Percentiles rank a stretch among this genome's conserved stretches.
These are phyloP conservation scores for Micrasema minimum DNA, from an alignment of 1,140 invertebrate species.

Conservation along the genomic window DNA sequence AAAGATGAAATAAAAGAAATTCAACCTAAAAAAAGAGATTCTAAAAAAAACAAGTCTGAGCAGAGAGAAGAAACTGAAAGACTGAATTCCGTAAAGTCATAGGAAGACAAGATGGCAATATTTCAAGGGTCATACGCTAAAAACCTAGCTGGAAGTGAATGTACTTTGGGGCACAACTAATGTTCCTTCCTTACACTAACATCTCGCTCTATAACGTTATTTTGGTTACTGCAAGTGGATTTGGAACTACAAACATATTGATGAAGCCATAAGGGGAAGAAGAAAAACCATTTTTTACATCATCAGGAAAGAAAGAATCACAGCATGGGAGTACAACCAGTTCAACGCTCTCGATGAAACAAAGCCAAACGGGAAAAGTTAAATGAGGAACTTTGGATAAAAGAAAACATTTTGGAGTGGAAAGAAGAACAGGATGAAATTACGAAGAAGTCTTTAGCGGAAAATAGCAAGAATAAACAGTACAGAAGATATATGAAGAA, in stretches of 20 bases:
- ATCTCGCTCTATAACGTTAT: slow-evolving; percentile 73
- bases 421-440: slow-evolving; percentile 85
- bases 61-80: slow-evolving; percentile 81
- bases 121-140: slow-evolving; percentile 88
- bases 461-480: slow-evolving; percentile 81
- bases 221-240: slow-evolving; percentile 85
- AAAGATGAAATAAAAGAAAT: slow-evolving; percentile 75
- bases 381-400: slow-evolving; percentile 82
- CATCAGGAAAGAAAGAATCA: slow-evolving; percentile 83
- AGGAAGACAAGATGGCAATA: slow-evolving; percentile 92
- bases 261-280: slow-evolving; percentile 82
- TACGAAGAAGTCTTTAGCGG: slow-evolving; percentile 81
- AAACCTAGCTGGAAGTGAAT: slow-evolving; percentile 78
- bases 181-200: slow-evolving; percentile 81
- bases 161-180: slow-evolving; percentile 86
- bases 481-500: slow-evolving; percentile 84
- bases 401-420: slow-evolving; percentile 82
- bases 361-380: slow-evolving; percentile 80
- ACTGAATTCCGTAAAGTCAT: slow-evolving; percentile 82
- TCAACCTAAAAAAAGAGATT: slow-evolving; percentile 67
- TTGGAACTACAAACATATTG: slow-evolving; percentile 80
- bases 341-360: slow-evolving; percentile 79
- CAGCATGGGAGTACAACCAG: slow-evolving; percentile 75
- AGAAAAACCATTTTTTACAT: slow-evolving; percentile 87
- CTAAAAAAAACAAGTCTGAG: slow-evolving; percentile 73